Evolutionary conservation across 2,888 invertebrate genomes (phyloP).

Genomic region (Fragum whitleyi): DNA sequence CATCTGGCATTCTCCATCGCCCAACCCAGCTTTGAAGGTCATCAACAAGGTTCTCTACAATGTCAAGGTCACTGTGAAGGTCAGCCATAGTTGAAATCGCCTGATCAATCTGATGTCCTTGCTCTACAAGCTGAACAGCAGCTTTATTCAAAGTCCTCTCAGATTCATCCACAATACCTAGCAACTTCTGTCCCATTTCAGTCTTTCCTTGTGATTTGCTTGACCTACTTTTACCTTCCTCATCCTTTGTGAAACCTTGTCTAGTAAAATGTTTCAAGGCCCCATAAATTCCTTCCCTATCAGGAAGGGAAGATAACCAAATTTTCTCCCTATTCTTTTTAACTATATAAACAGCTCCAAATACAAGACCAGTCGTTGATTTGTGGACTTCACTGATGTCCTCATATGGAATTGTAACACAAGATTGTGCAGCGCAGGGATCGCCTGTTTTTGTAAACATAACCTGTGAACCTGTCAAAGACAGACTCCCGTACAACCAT

Average conservation of each 20-base stretch:
- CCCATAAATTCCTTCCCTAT: conserved; percentile 68
- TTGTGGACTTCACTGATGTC: conserved; percentile 71
- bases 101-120: conserved; percentile 74
- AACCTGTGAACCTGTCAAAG: conserved; percentile 55
- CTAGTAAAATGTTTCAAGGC: conserved; percentile 72
- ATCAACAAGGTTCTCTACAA: conserved; percentile 72
- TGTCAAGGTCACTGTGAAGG: conserved; percentile 76
- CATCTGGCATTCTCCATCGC: conserved; percentile 71
- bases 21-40: conserved; percentile 77
- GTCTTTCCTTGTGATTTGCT: conserved; percentile 43
- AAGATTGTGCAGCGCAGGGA: not conserved
- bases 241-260: conserved; percentile 38
- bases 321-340: conserved; percentile 60
- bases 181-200: conserved; percentile 70
- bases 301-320: conserved; percentile 78
- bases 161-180: conserved; percentile 74
- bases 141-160: conserved; percentile 72
- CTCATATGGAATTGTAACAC: conserved; percentile 55
- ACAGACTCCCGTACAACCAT: conserved; percentile 73
- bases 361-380: conserved; percentile 73
- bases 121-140: conserved; percentile 66
- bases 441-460: conserved; percentile 44
- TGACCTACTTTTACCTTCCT: not conserved
- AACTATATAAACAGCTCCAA: conserved; percentile 70
- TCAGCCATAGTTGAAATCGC: conserved; percentile 71